These are phyloP conservation scores for Philereme transversata DNA, from an alignment of 2,888 invertebrate genomes.

Conservation along the genomic window DNA sequence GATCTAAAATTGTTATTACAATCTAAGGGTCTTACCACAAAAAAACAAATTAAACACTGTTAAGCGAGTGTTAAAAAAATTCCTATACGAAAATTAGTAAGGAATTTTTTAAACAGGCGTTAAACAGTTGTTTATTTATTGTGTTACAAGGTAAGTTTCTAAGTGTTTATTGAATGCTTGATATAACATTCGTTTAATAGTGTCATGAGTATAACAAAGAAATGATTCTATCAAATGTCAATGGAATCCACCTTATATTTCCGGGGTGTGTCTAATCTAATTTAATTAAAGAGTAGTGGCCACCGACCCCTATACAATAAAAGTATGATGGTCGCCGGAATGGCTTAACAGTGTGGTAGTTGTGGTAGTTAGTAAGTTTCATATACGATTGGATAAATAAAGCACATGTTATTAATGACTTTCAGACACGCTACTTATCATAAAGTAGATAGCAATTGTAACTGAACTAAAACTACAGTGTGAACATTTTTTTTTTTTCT, in stretches of 20 bases:
- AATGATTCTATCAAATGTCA: not conserved
- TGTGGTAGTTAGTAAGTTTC: slow-evolving; percentile 10
- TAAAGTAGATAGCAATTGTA: not conserved
- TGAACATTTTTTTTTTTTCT: slow-evolving; percentile 7
- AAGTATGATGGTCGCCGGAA: slow-evolving; percentile 21
- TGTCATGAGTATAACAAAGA: not conserved
- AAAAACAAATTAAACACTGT: no score
- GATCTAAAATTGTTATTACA: no score
- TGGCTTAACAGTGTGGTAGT: no score
- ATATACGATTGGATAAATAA: slow-evolving; percentile 20
- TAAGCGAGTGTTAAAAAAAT: no score
- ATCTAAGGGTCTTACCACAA: no score
- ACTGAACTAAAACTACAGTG: slow-evolving; percentile 3
- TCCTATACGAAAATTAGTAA: no score
- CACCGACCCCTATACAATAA: slow-evolving; percentile 28
- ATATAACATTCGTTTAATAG: no score
- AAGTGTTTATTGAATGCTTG: no score
- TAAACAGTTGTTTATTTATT: no score
- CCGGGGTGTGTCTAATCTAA: slow-evolving; percentile 25
- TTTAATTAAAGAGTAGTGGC: slow-evolving; percentile 15
- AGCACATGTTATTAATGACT: slow-evolving; percentile 17
- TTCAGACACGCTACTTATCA: slow-evolving; percentile 19
- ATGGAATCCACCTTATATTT: slow-evolving; percentile 9
- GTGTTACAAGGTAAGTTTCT: no score
- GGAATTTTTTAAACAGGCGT: no score